Evolutionary conservation across 2,113 vertebrate species (phyloP).

Genomic region (Oncorhynchus keta): DNA sequence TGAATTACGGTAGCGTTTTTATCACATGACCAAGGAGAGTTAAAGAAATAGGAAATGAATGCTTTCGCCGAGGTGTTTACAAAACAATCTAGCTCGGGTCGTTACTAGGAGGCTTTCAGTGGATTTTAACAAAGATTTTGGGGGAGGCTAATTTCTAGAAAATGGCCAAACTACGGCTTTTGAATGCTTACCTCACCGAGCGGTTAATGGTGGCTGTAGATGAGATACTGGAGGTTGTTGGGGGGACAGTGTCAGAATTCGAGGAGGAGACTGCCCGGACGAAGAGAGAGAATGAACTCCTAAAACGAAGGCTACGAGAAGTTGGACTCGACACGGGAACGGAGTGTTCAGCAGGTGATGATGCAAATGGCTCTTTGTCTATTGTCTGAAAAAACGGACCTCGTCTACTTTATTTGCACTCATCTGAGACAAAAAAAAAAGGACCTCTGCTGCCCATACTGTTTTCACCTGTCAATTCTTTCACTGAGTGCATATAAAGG

Average conservation of each 20-base stretch:
- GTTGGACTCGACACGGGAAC: conserved; percentile 8
- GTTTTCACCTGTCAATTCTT: no score
- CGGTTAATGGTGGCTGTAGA: conserved; percentile 51
- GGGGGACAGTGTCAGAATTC: conserved; percentile 49
- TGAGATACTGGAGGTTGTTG: conserved; percentile 52
- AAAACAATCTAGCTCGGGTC: neutral
- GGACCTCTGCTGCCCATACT: no score
- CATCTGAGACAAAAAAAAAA: no score
- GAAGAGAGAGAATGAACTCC: conserved; percentile 45
- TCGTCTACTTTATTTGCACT: no score
- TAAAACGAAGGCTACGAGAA: conserved; percentile 44
- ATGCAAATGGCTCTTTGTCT: neutral
- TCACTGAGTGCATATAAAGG: no score
- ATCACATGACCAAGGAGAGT: neutral
- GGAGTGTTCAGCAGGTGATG: conserved; percentile 19
- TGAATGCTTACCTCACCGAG: conserved; percentile 46
- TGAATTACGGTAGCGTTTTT: neutral
- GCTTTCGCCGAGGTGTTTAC: neutral
- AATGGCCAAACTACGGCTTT: conserved; percentile 38
- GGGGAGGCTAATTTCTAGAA: neutral
- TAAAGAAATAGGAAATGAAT: neutral
- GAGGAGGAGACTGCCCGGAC: conserved; percentile 47
- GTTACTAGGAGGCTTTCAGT: neutral
- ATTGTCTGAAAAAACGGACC: no score
- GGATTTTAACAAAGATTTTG: neutral